Base-by-base conservation (phyloP, 2,113 vertebrate genomes). In the Neodon shergylaensis region DNA sequence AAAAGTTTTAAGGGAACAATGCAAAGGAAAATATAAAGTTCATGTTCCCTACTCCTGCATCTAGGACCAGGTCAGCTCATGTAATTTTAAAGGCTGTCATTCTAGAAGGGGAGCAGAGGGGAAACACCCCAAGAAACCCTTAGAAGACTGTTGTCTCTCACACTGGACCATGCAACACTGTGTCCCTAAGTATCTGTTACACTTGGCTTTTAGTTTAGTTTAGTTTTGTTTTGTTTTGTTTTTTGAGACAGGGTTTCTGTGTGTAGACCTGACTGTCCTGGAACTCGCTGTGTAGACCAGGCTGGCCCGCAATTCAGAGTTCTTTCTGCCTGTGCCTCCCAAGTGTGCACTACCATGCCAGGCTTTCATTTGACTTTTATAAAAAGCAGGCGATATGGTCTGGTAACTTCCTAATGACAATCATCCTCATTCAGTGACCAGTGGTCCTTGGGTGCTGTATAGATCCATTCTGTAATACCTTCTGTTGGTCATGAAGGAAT, bases 331-430 rank as follows among this genome's bases (percentile, higher is more conserved):
- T 83, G 7, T 83, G 39, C 39, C n/a, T 84, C 16, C n/a, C 14
- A 7, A 42, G 61, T 84, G 81, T 84, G 58, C 16, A 24, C 7
- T 61, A 83, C n/a, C 24, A 83, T 26, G 39, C 54, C 81, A 42
- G 81, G 39, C 54, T 63, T 58, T 61, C 11, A 24, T 83, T 42
- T 8, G 54, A 13, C 81, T 58, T 63, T 65, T 63, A 42, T 61
- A 63, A 83, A 49, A 63, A 88, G 47, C 58, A 93, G 49, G 82
- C 76, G 8, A 77, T 83, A 63, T 39, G 86, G 52, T 87, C n/a
- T 89, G 77, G 65, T 94, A 90, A 93, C 49, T 84, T 87, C 74
- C 33, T 90, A 66, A 92, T 94, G 97, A 97, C 95, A 97, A 94
- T 98, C 95, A 90, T 78, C 76, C 70, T 87, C 54, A 82, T 88